phyloP scores from a whole-genome alignment of 2,888 invertebrate genomes.

The Diaphora mendica region DNA sequence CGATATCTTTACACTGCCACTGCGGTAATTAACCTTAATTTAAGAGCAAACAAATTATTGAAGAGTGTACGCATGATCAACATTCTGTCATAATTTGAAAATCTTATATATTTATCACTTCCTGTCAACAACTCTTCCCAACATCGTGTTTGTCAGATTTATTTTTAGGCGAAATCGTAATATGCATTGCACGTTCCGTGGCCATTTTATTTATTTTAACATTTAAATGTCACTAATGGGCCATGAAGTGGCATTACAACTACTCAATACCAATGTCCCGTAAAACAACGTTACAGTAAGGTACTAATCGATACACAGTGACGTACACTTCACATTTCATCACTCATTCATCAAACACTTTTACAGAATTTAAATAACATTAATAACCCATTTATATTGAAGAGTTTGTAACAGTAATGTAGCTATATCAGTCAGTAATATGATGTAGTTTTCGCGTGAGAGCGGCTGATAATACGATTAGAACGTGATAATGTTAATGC shows the following conservation, averaged over 20 bases:
- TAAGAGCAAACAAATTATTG: constrained; percentile 40
- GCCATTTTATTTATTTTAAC: constrained; percentile 42
- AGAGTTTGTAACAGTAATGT: constrained; percentile 17
- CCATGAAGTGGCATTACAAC: constrained; percentile 28
- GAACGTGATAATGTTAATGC: constrained; percentile 49
- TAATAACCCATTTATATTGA: constrained; percentile 19
- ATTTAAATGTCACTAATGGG: constrained; percentile 39
- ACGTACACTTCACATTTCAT: constrained; percentile 20
- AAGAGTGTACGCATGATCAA: constrained; percentile 42
- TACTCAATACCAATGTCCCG: constrained; percentile 34
- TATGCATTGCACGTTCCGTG: constrained; percentile 49
- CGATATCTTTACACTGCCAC: constrained; percentile 31
- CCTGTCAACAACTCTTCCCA: constrained; percentile 58
- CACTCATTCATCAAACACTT: constrained; percentile 19
- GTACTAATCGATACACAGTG: constrained; percentile 27
- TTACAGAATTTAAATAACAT: constrained; percentile 10
- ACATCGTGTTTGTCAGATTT: constrained; percentile 50
- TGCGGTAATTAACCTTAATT: constrained; percentile 44
- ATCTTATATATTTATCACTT: constrained; percentile 60
- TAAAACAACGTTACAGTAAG: constrained; percentile 23
- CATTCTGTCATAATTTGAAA: constrained; percentile 53
- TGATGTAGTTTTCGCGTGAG: constrained; percentile 38
- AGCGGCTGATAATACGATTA: constrained; percentile 49
- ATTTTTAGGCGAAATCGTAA: constrained; percentile 55
- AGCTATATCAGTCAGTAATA: constrained; percentile 34